Evolutionary conservation across 1,140 invertebrate genomes (phyloP), one percentile per base, ranked within the genome.

Genomic region (Trypoxylus dichotomus): DNA sequence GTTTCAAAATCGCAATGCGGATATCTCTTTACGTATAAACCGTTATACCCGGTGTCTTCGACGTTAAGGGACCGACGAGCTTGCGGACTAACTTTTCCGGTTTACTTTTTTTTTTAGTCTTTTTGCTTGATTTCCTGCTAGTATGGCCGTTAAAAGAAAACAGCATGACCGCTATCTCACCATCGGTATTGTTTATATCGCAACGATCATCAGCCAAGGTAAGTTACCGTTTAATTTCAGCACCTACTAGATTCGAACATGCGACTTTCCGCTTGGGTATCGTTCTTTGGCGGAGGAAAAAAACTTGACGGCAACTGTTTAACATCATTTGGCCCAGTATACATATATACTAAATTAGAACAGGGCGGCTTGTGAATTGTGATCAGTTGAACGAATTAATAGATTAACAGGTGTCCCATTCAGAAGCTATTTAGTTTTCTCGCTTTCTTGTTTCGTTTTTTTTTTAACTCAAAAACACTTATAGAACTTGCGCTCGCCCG

Each of bases 141-240:
- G 27, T n/a, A 81, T 81, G 79, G 78, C 74, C 47, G 72, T 81
- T 42, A 82, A 82, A 74, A 73, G 80, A 21, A 83, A 80, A 78
- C 82, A 84, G 42, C 80, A 80, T 32, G 81, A 82, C 75, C 83
- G 81, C 21, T 82, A 79, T 78, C 71, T 84, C 8, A 80, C 77
- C 75, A 81, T 84, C 47, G 82, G 81, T 47, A 81, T 84, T 79
- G 79, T 84, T 71, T 84, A 84, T 72, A 84, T 84, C 32, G 82
- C 80, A 3, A 84, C 83, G 11, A 84, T 84, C 75, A 82, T 84
- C 43, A 84, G 81, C 76, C 83, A 84, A 78, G 83, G 83, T 84
- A 76, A 80, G 83, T 81, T 43, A 78, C 74, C 60, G 0, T 13
- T 47, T 37, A 37, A 37, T 37, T 37, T 7, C 32, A 37, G 32